Conservation (phyloP, 2,888 invertebrate genomes). For the Drosophila fulvimacula region DNA sequence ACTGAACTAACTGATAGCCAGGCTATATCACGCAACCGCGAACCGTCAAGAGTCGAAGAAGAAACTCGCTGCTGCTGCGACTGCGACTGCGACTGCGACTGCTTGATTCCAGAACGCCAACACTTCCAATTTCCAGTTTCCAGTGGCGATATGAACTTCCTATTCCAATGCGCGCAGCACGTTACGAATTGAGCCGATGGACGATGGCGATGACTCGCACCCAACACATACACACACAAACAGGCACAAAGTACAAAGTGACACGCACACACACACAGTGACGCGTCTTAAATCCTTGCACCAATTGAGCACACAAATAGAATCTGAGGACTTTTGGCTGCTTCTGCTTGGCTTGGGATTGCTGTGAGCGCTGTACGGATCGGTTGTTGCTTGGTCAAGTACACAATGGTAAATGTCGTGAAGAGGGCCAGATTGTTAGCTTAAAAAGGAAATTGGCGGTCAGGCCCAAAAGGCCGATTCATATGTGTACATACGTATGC, state of each 20-base stretch:
- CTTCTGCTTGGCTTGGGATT: slow-evolving; percentile 2
- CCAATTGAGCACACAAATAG: slow-evolving; percentile 44
- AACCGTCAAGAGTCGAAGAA: slow-evolving; percentile 70
- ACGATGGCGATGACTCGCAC: slow-evolving; percentile 48
- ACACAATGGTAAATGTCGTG: slow-evolving; percentile 82
- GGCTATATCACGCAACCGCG: slow-evolving; percentile 68
- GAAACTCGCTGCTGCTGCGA: slow-evolving; percentile 40
- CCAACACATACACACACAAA: slow-evolving; percentile 17
- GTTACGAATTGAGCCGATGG: slow-evolving; percentile 41
- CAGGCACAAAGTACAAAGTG: slow-evolving; percentile 18
- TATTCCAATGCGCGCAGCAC: slow-evolving; percentile 67
- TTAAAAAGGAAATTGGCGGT: slow-evolving; percentile 82
- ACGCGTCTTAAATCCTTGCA: slow-evolving; percentile 67
- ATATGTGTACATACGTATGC: slow-evolving; percentile 12
- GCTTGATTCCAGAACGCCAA: slow-evolving; percentile 46
- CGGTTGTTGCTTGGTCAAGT: slow-evolving; percentile 81
- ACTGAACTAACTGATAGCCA: slow-evolving; percentile 70
- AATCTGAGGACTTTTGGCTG: slow-evolving; percentile 29
- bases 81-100: slow-evolving; percentile 25
- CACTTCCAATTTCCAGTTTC: slow-evolving; percentile 63
- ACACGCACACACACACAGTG: slow-evolving; percentile 24
- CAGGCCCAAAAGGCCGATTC: slow-evolving; percentile 46
- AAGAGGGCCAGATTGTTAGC: slow-evolving; percentile 77
- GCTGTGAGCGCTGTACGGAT: slow-evolving; percentile 8
- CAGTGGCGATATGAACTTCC: slow-evolving; percentile 65